Percentiles rank a stretch among this genome's conserved stretches.
phyloP scores from a whole-genome alignment of 1,140 invertebrate genomes.

The honey bee (Apis mellifera) region DNA sequence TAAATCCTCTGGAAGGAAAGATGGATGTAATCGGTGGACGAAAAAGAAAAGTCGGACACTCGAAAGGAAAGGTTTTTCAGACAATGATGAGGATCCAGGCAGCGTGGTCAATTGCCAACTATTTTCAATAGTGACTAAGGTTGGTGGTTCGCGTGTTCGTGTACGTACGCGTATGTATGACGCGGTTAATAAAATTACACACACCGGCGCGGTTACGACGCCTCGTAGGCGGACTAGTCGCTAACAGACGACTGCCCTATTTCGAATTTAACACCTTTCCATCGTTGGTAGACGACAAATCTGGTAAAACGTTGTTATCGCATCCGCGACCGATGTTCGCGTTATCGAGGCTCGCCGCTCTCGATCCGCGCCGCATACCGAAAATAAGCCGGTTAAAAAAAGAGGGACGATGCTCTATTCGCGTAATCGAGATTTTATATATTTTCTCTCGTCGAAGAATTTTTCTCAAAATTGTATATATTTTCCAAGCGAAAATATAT shows the following conservation, averaged over 20 bases:
- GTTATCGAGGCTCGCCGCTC: slow-evolving; percentile 2
- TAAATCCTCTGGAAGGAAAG: too few relatives aligned
- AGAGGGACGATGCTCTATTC: background rate
- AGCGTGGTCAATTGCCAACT: slow-evolving; percentile 55
- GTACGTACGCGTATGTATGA: slow-evolving; percentile 8
- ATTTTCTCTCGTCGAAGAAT: too few relatives aligned
- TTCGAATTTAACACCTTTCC: slow-evolving; percentile 61
- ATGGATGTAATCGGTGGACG: too few relatives aligned
- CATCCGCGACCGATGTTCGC: background rate
- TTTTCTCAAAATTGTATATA: background rate
- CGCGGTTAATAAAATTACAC: slow-evolving; percentile 55
- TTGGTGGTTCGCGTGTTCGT: slow-evolving; percentile 33
- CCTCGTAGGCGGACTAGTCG: slow-evolving; percentile 67
- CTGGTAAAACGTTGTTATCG: slow-evolving; percentile 7
- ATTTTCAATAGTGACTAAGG: slow-evolving; percentile 70
- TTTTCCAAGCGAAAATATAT: too few relatives aligned
- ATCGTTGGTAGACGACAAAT: slow-evolving; percentile 10
- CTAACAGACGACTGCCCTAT: slow-evolving; percentile 63
- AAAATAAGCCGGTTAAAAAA: background rate
- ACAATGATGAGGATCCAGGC: slow-evolving; percentile 46
- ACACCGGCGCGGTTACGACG: slow-evolving; percentile 64
- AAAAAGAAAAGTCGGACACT: too few relatives aligned
- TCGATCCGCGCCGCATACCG: background rate
- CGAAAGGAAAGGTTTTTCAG: too few relatives aligned
- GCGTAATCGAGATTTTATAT: too few relatives aligned